A percentile compares a stretch with the other conserved stretches of the same genome.
These are phyloP conservation scores for Nautilus pompilius DNA, from an alignment of 1,140 invertebrate genomes.

Conservation along the genomic window DNA sequence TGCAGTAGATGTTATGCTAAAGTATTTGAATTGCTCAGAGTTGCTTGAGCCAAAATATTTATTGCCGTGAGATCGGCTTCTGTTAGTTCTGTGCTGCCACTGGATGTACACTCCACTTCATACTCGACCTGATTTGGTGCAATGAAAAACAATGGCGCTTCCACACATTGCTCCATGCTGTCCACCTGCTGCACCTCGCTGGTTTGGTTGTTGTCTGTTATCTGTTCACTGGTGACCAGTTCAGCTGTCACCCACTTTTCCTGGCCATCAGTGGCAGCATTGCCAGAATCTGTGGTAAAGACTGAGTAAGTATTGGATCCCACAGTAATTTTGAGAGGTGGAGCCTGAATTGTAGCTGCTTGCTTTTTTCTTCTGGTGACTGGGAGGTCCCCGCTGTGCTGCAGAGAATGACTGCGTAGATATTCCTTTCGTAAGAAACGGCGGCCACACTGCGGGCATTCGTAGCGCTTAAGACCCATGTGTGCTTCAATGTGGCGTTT, in stretches of 20 bases:
- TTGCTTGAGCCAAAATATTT: conserved; percentile 22
- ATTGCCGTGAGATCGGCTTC: conserved; percentile 25
- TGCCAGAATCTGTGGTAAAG: not conserved
- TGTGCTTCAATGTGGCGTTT: conserved; percentile 32
- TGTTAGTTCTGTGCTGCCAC: conserved; percentile 13
- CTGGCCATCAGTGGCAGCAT: not conserved
- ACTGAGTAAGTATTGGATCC: not conserved
- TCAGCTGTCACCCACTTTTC: not conserved
- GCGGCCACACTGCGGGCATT: conserved; percentile 30
- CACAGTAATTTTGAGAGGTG: conserved; percentile 1
- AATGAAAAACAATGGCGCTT: conserved; percentile 7
- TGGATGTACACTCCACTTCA: conserved; percentile 24
- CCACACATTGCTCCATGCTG: conserved; percentile 7
- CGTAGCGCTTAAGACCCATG: conserved; percentile 18
- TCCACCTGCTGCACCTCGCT: conserved; percentile 1
- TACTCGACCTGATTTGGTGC: conserved; percentile 18
- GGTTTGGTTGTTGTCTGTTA: conserved; percentile 3
- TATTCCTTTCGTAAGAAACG: conserved; percentile 38
- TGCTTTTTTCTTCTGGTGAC: not conserved
- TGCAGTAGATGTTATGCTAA: no score
- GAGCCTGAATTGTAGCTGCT: not conserved
- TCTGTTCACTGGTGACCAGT: conserved; percentile 6
- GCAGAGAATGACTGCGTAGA: conserved; percentile 26
- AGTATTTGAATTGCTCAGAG: conserved; percentile 1
- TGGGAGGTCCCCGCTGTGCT: conserved; percentile 9